phyloP scores from a whole-genome alignment of 2,888 invertebrate species.

The Acholoe squamosa region DNA sequence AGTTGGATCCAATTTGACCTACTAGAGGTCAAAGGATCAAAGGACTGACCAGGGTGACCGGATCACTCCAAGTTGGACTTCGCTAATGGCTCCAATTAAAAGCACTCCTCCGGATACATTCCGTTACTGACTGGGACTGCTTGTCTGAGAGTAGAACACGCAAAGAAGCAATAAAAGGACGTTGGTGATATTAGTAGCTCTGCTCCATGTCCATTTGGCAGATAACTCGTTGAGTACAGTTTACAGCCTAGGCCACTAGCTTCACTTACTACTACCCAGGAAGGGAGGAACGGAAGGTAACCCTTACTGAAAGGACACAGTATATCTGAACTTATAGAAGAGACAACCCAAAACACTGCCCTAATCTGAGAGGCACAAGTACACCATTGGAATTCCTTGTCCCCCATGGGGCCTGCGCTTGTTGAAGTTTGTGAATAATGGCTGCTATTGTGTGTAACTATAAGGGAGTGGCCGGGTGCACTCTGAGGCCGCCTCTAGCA shows the following conservation, averaged over 20 bases:
- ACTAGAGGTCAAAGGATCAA: slow-evolving; percentile 8
- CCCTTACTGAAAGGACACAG: neutral
- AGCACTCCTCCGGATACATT: neutral
- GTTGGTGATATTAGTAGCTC: slow-evolving; percentile 1
- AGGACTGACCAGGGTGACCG: neutral
- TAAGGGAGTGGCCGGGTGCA: neutral
- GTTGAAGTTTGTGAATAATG: neutral
- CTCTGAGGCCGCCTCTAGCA: neutral
- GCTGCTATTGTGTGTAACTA: neutral
- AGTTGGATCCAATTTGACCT: neutral
- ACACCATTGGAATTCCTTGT: neutral
- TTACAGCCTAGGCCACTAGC: neutral
- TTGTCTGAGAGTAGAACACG: neutral
- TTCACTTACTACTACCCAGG: neutral
- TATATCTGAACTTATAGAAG: neutral
- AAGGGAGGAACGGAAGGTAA: neutral
- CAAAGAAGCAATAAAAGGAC: neutral
- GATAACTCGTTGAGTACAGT: neutral
- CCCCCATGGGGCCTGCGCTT: neutral
- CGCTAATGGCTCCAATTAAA: slow-evolving; percentile 52
- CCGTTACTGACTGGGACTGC: neutral
- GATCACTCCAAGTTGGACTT: neutral
- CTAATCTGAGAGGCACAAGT: neutral
- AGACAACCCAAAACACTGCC: neutral
- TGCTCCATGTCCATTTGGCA: slow-evolving; percentile 16